Evolutionary conservation across 2,113 vertebrate genomes (phyloP).

Genomic region (Equus quagga): DNA sequence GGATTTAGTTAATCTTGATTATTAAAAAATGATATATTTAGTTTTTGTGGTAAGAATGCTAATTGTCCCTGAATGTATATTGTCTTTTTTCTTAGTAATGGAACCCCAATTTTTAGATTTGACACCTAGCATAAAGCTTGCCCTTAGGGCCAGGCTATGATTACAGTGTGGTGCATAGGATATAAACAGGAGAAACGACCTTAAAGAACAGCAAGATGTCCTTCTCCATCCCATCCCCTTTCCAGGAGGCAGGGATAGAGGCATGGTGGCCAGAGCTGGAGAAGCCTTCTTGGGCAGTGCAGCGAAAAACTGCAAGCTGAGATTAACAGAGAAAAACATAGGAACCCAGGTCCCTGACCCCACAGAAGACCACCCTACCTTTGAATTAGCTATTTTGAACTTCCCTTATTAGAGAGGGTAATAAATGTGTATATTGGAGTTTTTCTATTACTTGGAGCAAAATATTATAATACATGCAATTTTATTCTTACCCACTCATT

Average conservation of each 20-base stretch:
- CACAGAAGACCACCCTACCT: fast-evolving
- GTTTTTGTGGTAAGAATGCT: background rate
- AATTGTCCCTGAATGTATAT: background rate
- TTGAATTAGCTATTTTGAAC: too few relatives aligned
- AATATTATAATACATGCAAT: background rate
- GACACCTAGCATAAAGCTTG: background rate
- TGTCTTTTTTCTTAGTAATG: background rate
- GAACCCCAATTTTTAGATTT: background rate
- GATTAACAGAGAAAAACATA: background rate
- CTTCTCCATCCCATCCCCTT: background rate
- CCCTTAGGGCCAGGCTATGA: background rate
- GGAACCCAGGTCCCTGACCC: background rate
- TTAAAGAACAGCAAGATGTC: background rate
- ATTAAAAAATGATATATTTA: background rate
- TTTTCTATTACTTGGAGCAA: background rate
- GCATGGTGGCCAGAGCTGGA: background rate
- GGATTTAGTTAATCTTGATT: background rate
- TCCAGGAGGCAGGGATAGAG: background rate
- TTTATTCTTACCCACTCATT: background rate
- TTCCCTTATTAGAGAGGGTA: background rate
- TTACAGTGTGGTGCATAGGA: background rate
- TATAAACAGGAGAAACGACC: background rate
- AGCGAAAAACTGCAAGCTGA: background rate
- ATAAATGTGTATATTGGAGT: background rate
- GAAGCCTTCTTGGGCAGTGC: background rate